Evolutionary conservation across 2,797 vertebrate species (phyloP), one percentile per base, ranked within the genome.

Genomic region (Chelidonichthys spinosus): DNA sequence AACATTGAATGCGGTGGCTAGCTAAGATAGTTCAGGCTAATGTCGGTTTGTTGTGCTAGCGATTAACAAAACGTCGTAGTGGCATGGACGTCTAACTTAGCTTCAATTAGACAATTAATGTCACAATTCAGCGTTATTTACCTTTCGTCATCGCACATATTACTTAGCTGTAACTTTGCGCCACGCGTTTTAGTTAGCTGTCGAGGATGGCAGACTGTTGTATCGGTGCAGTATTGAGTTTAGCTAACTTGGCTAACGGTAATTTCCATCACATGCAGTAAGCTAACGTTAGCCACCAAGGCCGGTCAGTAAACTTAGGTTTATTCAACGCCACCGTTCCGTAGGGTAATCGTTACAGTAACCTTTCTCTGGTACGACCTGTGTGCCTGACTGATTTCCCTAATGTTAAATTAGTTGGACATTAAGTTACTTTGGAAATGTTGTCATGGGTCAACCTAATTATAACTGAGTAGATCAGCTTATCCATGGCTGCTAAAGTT

Each of bases 1-100:
- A 95, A 95, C 94, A 94, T 83, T 91, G 92, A 76, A 72, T 6
- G 25, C 25, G 54, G 83, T 60, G 49, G 84, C 64, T 79, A 33
- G 83, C 79, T 36, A 39, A 63, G 2, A 36, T 46, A 56, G 55
- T 73, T 56, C 11, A 77, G 7, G 90, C 88, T 90, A 90, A 74
- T 50, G 63, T 55, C 50, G 70, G 78, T 90, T 87, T 90, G 86
- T 86, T 88, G 77, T 89, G 88, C 87, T 88, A 89, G 72, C 73
- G 42, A 79, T 54, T 60, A 88, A 77, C 47, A 66, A 81, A 64
- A 79, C 71, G 81, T 50, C 49, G 53, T 14, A 32, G 61, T 63
- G 44, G 63, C 67, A 55, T 67, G 17, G 52, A 56, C 71, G 35
- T 49, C 7, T 44, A 61, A 18, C 69, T 61, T 63, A 70, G 47